Percentiles rank a stretch among this genome's conserved stretches.
phyloP scores from a whole-genome alignment of 2,113 vertebrate genomes.

The Ptychochromis oligacanthus region DNA sequence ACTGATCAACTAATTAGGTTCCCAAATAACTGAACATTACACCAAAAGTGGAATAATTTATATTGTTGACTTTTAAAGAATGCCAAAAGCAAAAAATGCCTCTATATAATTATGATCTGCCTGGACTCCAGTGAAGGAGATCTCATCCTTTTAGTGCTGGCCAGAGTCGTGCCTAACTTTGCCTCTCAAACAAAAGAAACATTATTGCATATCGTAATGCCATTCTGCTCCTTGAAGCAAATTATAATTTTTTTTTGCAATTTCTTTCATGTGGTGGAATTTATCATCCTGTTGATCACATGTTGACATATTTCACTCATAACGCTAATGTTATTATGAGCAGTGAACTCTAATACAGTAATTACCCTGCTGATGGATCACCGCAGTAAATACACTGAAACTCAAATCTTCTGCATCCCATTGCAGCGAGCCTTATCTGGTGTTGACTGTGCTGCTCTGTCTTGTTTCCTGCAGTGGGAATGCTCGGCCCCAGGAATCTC shows the following conservation, averaged over 20 bases:
- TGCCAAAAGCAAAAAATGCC: conserved; percentile 11
- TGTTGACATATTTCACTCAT: neutral
- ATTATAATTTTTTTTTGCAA: neutral
- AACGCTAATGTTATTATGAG: conserved; percentile 18
- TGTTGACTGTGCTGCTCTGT: conserved; percentile 29
- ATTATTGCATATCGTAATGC: conserved; percentile 5
- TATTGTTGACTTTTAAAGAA: conserved; percentile 33
- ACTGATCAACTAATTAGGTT: conserved; percentile 37
- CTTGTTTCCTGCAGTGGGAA: conserved; percentile 82
- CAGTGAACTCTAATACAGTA: conserved; percentile 2
- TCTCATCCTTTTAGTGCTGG: conserved; percentile 19
- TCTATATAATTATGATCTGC: conserved; percentile 48
- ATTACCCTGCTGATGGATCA: conserved; percentile 35
- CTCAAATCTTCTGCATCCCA: neutral
- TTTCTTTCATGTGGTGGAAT: conserved; percentile 37
- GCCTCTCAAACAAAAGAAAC: conserved; percentile 39
- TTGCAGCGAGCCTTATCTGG: neutral
- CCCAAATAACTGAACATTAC: conserved; percentile 14
- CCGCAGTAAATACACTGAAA: neutral
- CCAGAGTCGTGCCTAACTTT: conserved; percentile 29
- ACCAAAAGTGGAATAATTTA: conserved; percentile 28
- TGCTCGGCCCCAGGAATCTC: conserved; percentile 93
- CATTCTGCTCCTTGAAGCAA: neutral
- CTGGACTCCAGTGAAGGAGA: conserved; percentile 25
- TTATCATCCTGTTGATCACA: neutral